Conservation (phyloP, 2,113 vertebrate species). For the Myiagra hebetior region DNA sequence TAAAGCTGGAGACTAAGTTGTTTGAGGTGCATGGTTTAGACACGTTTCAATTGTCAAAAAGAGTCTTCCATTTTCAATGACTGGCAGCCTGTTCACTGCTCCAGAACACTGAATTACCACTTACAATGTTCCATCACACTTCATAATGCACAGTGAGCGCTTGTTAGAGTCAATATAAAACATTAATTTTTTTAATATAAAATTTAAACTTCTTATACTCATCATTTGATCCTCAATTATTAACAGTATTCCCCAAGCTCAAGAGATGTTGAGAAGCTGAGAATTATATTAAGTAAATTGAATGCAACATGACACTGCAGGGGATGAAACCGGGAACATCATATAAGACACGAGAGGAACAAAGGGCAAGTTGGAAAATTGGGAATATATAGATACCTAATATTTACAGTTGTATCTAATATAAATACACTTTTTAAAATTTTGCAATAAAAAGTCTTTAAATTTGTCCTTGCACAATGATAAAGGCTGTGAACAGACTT, state of each 20-base stretch:
- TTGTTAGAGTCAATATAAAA: not conserved
- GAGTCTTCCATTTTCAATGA: not conserved
- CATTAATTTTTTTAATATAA: not conserved
- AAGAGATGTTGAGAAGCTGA: not conserved
- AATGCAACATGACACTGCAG: not conserved
- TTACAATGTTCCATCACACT: not conserved
- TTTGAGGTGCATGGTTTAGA: not conserved
- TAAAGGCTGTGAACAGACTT: not conserved
- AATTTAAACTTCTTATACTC: not conserved
- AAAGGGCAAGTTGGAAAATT: not conserved
- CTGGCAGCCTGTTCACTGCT: not conserved
- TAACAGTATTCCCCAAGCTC: not conserved
- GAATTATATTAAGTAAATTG: not conserved
- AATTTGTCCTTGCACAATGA: not conserved
- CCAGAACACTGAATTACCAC: not conserved
- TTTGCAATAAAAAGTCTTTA: not conserved
- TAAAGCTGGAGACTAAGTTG: not conserved
- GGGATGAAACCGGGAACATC: not conserved
- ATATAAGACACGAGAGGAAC: not conserved
- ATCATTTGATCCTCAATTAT: not conserved
- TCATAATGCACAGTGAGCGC: not conserved
- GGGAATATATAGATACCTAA: not conserved
- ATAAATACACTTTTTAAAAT: not conserved
- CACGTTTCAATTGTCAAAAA: not conserved
- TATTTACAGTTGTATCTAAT: not conserved